These are phyloP conservation scores for Protodeltote pygarga DNA, from an alignment of 2,888 invertebrate genomes.

Conservation along the genomic window DNA sequence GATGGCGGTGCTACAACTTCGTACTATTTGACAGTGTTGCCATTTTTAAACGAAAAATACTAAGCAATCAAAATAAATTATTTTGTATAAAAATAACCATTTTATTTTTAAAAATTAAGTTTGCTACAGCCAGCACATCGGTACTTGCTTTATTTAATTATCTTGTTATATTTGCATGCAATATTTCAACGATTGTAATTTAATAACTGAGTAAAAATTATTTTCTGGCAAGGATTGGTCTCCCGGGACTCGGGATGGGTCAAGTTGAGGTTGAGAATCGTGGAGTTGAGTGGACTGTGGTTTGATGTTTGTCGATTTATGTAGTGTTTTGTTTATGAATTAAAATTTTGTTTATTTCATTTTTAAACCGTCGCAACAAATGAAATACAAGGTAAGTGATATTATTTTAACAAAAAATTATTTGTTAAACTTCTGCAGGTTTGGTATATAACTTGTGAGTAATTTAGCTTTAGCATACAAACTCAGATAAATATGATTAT, in stretches of 20 bases:
- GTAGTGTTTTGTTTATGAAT: conserved; percentile 72
- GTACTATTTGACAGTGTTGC: neutral
- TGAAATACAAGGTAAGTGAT: conserved; percentile 62
- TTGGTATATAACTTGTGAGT: conserved; percentile 13
- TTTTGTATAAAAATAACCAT: neutral
- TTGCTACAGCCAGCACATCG: no score
- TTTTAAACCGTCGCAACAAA: conserved; percentile 46
- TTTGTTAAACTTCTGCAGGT: conserved; percentile 16
- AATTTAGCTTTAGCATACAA: no score
- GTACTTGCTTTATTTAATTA: no score
- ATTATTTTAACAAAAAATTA: conserved; percentile 14
- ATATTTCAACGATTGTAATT: no score
- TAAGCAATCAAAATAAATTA: no score
- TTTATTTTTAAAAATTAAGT: no score
- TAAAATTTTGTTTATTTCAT: conserved; percentile 53
- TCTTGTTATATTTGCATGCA: no score
- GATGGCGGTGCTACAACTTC: conserved; percentile 9
- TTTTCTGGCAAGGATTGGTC: conserved; percentile 36
- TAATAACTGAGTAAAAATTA: conserved; percentile 9
- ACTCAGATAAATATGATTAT: no score
- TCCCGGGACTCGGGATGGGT: conserved; percentile 44
- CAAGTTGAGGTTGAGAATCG: conserved; percentile 28
- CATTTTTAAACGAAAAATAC: neutral
- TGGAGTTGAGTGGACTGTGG: conserved; percentile 49
- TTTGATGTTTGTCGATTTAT: conserved; percentile 54